phyloP scores from a whole-genome alignment of 2,888 invertebrate species.

The Chromoteleia sp. region DNA sequence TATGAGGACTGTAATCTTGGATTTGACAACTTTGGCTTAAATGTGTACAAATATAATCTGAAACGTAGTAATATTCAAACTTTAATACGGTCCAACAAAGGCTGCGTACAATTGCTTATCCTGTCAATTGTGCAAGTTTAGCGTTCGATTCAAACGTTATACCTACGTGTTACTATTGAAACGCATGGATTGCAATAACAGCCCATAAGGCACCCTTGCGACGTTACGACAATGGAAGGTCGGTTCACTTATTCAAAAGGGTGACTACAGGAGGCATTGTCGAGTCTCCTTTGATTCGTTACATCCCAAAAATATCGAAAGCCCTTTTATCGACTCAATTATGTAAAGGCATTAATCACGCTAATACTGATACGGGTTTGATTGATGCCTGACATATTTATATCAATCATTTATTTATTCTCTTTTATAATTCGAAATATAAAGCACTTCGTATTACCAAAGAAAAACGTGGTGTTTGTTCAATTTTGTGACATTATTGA shows the following conservation, averaged over 20 bases:
- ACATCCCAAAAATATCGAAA: slow-evolving; percentile 44
- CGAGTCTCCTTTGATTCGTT: slow-evolving; percentile 42
- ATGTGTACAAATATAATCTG: slow-evolving; percentile 49
- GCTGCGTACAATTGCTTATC: slow-evolving; percentile 55
- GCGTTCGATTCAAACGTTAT: slow-evolving; percentile 65
- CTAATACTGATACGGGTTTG: slow-evolving; percentile 31
- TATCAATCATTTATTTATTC: slow-evolving; percentile 1
- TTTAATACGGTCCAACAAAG: slow-evolving; percentile 45
- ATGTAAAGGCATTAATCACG: slow-evolving; percentile 34
- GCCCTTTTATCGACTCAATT: slow-evolving; percentile 41
- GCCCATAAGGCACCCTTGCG: slow-evolving; percentile 56
- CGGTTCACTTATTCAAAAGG: slow-evolving; percentile 62
- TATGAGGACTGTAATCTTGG: slow-evolving; percentile 17
- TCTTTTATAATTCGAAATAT: too few species aligned
- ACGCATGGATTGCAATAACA: slow-evolving; percentile 62
- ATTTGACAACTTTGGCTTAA: slow-evolving; percentile 33
- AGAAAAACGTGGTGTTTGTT: too few species aligned
- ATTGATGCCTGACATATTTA: slow-evolving; percentile 32
- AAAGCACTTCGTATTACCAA: too few species aligned
- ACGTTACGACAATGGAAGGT: slow-evolving; percentile 55
- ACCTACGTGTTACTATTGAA: slow-evolving; percentile 58
- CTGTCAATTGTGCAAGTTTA: slow-evolving; percentile 66
- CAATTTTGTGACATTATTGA: too few species aligned
- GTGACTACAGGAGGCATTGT: slow-evolving; percentile 42
- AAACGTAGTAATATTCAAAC: slow-evolving; percentile 40